Evolutionary conservation across 2,113 vertebrate species (phyloP), one percentile per base, ranked within the genome.

Genomic region (Scomber colias): DNA sequence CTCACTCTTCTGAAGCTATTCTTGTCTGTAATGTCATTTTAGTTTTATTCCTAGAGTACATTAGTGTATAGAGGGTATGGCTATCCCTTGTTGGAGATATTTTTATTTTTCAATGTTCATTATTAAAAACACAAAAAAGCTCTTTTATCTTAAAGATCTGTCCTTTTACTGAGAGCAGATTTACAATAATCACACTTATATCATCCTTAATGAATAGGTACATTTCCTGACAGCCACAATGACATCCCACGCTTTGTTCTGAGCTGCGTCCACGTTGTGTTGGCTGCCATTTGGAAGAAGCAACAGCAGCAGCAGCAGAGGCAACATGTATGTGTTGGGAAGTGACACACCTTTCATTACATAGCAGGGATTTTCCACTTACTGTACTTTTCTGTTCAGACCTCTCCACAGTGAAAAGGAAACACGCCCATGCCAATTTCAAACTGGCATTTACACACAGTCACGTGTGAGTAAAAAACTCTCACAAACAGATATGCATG

Each of bases 301-400:
- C 49, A 56, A 9, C 35, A 40, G 35, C 35, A 40, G 35, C 35
- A 40, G 49, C 59, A 71, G 75, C 64, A 72, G 50, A 49, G 21
- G 54, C 14, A 54, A 51, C 64, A 16, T 3, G 27, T 50, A 9
- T 7, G 50, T 11, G 57, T 70, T 24, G 59, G 40, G 67, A 75
- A 61, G 80, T 63, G 81, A 82, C 83, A 75, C 69, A 68, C 82
- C 89, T 91, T 66, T 15, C 60, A 3, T 15, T 46, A 55, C 67
- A 49, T 62, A 24, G 60, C 49, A 73, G 87, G 82, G 48, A 88
- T 83, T 92, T 93, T 90, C 88, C 90, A 86, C 73, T 67, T 61
- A 45, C 44, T 66, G 65, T 51, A 30, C 51, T 61, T 85, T 79
- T 81, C 67, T 55, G 6, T 53, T 71, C 21, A 21, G 30, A 30